Base-by-base conservation (phyloP, 1,140 invertebrate genomes). In the Glossosoma conforme region DNA sequence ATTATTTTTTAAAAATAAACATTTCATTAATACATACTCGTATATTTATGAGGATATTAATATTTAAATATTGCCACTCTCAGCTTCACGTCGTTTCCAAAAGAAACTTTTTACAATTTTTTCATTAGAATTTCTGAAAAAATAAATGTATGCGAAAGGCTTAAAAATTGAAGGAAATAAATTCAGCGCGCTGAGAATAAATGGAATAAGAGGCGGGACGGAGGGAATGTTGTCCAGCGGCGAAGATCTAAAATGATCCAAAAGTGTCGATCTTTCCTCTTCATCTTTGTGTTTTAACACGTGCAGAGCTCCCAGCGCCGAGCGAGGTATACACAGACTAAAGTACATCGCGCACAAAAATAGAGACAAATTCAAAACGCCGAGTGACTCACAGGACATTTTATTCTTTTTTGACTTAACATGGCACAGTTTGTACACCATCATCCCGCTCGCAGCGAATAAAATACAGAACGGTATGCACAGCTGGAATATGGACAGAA, bases 401-500 rank as follows among this genome's bases (percentile, higher is more conserved):
- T 32, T 60, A 11, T 52, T 53, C 17, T 11, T 37, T 19, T 56
- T 21, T 17, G 53, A 36, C 54, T 60, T 62, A 37, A 64, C 65
- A 18, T 62, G 60, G 33, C 57, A 64, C 38, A 74, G 54, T 59
- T 69, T 71, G 37, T 61, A 53, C 3, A 66, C 38, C 38, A 69
- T 63, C 49, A 72, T 41, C 22, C 58, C 46, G 36, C 56, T 58
- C 15, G 63, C 50, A 6, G 56, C 47, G 10, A 52, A 54, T 59
- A 74, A 60, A 19, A 74, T 64, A 13, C 68, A 43, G 8, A 61
- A 46, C 6, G 71, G 72, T 54, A 75, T 55, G 45, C 70, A 62
- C 15, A 72, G 54, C 52, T 69, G 69, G 48, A 75, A 72, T 13
- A 70, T 54, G 19, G 65, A 64, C 17, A 74, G 52, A 52, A 73